A percentile compares a stretch with the other conserved stretches of the same genome.
Conservation (phyloP, 2,888 invertebrate species). For the Chalcis sispes region DNA sequence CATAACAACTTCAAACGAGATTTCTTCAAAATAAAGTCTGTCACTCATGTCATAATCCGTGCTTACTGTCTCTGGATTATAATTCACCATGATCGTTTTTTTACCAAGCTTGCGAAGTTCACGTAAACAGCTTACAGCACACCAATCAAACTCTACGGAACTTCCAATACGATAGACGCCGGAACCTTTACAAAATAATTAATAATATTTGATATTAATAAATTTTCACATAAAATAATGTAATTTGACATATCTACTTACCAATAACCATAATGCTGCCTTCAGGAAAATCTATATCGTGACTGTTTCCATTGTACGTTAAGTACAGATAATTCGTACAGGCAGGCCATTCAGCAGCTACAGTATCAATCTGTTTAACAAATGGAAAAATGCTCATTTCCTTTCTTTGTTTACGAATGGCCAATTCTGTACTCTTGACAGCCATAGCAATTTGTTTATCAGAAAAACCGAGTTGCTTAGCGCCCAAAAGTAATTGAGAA, state of each 20-base stretch:
- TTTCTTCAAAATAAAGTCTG: conserved; percentile 98
- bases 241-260: conserved; percentile 64
- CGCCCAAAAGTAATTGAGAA: conserved; percentile 82
- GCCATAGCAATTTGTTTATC: conserved; percentile 96
- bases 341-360: conserved; percentile 99
- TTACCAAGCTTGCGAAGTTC: conserved; percentile 91
- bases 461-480: conserved; percentile 97
- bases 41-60: conserved; percentile 99
- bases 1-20: conserved; percentile 99
- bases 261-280: conserved; percentile 93
- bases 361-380: conserved; percentile 99
- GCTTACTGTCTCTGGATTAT: conserved; percentile 99
- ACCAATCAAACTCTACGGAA: conserved; percentile 99
- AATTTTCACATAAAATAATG: not conserved
- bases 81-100: conserved; percentile 98
- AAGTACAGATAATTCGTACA: conserved; percentile 98
- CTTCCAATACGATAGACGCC: conserved; percentile 99
- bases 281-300: conserved; percentile 90
- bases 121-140: conserved; percentile 96
- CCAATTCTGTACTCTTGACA: conserved; percentile 91
- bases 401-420: conserved; percentile 85
- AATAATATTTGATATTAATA: conserved; percentile 5
- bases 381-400: conserved; percentile 88
- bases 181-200: conserved; percentile 81
- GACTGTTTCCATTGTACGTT: conserved; percentile 92